phyloP scores from a whole-genome alignment of 2,113 vertebrate genomes.

The Apistogramma diplotaenia region DNA sequence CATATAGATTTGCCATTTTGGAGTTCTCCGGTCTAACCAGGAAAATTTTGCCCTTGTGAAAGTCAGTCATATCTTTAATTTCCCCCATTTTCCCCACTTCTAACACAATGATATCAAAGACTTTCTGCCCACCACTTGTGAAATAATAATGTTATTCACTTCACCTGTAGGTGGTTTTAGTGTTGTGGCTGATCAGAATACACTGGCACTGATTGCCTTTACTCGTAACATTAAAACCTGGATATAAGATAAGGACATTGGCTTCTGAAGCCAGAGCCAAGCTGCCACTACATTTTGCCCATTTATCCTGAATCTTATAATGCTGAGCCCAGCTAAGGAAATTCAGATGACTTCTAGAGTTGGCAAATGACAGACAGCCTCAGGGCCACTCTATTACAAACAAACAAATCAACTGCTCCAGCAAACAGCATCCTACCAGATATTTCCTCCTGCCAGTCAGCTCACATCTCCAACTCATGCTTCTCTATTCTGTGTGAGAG shows the following conservation, averaged over 20 bases:
- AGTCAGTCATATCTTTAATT: no score
- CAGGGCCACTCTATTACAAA: conserved; percentile 48
- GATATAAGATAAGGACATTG: conserved; percentile 12
- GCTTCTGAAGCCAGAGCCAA: background rate
- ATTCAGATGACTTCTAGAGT: conserved; percentile 40
- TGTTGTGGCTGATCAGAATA: background rate
- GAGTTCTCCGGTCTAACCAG: background rate
- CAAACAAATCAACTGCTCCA: conserved; percentile 64
- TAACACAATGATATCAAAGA: background rate
- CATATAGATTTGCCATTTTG: background rate
- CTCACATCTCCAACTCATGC: conserved; percentile 28
- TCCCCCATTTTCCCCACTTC: background rate
- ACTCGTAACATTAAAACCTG: background rate
- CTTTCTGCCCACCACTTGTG: background rate
- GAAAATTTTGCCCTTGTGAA: background rate
- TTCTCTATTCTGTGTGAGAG: conserved; percentile 34
- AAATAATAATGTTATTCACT: background rate
- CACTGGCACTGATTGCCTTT: background rate
- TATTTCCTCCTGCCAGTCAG: conserved; percentile 47
- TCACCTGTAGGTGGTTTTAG: background rate
- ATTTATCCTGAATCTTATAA: conserved; percentile 17
- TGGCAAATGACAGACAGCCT: conserved; percentile 44
- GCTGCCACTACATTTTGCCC: conserved; percentile 6
- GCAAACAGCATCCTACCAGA: conserved; percentile 36
- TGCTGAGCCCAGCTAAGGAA: conserved; percentile 22